Base-by-base conservation (phyloP, 2,888 invertebrate genomes). In the Cheiracanthium punctorium region DNA sequence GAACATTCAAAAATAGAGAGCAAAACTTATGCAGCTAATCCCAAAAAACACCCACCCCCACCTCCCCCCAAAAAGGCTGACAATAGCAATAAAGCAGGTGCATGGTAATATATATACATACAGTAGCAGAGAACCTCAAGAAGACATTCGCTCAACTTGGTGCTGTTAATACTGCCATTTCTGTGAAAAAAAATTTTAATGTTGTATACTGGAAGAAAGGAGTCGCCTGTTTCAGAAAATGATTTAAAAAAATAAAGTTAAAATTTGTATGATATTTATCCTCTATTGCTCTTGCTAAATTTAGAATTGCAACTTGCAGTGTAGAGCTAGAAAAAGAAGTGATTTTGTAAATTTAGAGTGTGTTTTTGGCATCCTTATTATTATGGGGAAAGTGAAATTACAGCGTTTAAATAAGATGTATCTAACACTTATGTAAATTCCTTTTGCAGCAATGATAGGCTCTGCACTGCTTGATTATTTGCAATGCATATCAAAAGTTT, bases 11-110 rank as follows among this genome's bases (percentile, higher is more conserved):
- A 74, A 64, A 73, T 70, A 30, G 75, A 58, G 17, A 28, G n/a
- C 32, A 30, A 43, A 20, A 58, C 52, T 24, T 52, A 73, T 58
- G 43, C 37, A 70, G 64, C 67, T 43, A 76, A 77, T 76, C 43
- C 77, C 28, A 95, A 95, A 91, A 93, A 95, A 89, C 96, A 96
- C 64, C 96, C 97, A 17, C 97, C 97, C 1, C 96, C 96, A 41
- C 96, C 96, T n/a, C 96, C 96, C 4, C 79, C 79, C 5, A 85
- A 2, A 96, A 96, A 90, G 94, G 96, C 88, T 95, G 96, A 91
- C 96, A n/a, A n/a, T 96, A 95, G 95, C 24, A 96, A 96, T n/a
- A 96, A 96, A 90, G 92, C 96, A 28, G 77, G 90, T 12, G 20
- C 72, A 30, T 77, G 88, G 85, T 85, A 58, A 75, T n/a, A n/a